Evolutionary conservation across 1,140 invertebrate genomes (phyloP).

Genomic region (Hylaeus volcanicus): DNA sequence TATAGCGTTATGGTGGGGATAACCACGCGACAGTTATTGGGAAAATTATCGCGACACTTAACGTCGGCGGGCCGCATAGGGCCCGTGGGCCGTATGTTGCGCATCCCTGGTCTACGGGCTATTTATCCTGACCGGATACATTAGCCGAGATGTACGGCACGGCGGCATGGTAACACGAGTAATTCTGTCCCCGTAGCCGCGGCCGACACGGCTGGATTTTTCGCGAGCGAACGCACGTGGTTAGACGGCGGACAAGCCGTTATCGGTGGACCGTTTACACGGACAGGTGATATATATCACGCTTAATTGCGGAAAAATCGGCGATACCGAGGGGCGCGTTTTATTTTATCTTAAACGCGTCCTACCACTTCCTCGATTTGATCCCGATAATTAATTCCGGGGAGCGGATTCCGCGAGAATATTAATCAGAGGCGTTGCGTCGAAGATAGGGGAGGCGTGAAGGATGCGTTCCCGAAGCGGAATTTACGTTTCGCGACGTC

Average conservation of each 20-base stretch:
- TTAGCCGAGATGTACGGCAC: conserved; percentile 50
- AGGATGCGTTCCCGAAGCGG: not conserved
- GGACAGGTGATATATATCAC: conserved; percentile 28
- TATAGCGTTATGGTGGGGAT: too few species aligned
- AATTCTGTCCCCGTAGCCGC: conserved; percentile 44
- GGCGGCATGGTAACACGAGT: conserved; percentile 52
- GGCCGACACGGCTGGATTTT: conserved; percentile 27
- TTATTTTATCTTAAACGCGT: conserved; percentile 57
- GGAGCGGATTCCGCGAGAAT: conserved; percentile 10
- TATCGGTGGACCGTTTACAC: conserved; percentile 32
- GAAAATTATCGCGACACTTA: too few species aligned
- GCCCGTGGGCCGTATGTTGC: too few species aligned
- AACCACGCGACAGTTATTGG: too few species aligned
- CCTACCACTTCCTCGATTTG: not conserved
- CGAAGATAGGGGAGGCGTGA: not conserved
- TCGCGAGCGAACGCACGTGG: conserved; percentile 1
- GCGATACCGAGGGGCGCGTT: conserved; percentile 14
- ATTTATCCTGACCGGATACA: conserved; percentile 62
- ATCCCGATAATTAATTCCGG: conserved; percentile 37
- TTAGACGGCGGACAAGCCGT: conserved; percentile 12
- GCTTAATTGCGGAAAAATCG: conserved; percentile 33
- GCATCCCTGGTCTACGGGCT: conserved; percentile 11
- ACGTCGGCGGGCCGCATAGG: too few species aligned
- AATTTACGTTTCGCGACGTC: not conserved
- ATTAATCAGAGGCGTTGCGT: conserved; percentile 23